These are phyloP conservation scores for Ostrea edulis DNA, from an alignment of 1,140 invertebrate genomes.

Conservation along the genomic window DNA sequence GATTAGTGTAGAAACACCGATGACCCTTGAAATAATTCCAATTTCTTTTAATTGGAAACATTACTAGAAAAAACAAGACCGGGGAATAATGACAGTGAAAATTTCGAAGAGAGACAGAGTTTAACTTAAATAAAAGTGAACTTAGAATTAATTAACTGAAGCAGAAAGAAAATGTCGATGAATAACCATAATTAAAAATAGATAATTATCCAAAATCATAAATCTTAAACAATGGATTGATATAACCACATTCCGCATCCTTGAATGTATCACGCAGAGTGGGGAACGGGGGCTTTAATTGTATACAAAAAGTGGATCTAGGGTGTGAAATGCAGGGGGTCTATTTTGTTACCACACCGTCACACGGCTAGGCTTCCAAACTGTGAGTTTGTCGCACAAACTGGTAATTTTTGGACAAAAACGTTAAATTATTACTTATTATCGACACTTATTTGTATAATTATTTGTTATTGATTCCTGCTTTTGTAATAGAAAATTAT, in stretches of 20 bases:
- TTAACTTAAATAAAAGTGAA: neutral
- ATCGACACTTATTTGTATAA: neutral
- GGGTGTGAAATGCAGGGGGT: slow-evolving; percentile 24
- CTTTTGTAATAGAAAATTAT: neutral
- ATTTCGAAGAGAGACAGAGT: neutral
- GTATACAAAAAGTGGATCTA: neutral
- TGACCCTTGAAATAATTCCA: neutral
- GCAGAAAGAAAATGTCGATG: too few relatives aligned
- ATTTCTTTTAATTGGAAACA: too few relatives aligned
- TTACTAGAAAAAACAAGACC: neutral
- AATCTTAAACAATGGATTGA: too few relatives aligned
- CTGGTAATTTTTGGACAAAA: slow-evolving; percentile 30
- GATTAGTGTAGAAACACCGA: neutral
- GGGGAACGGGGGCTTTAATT: neutral
- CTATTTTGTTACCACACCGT: slow-evolving; percentile 9
- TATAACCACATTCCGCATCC: neutral
- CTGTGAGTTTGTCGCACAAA: slow-evolving; percentile 24
- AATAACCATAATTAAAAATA: too few relatives aligned
- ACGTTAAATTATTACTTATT: slow-evolving; percentile 1
- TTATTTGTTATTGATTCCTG: slow-evolving; percentile 20
- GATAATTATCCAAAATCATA: too few relatives aligned
- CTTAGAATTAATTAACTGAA: neutral
- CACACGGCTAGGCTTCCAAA: slow-evolving; percentile 6
- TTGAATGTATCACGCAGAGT: neutral
- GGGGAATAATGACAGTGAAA: neutral